Conservation (phyloP, 2,888 invertebrate genomes). For the Formica aserva region DNA sequence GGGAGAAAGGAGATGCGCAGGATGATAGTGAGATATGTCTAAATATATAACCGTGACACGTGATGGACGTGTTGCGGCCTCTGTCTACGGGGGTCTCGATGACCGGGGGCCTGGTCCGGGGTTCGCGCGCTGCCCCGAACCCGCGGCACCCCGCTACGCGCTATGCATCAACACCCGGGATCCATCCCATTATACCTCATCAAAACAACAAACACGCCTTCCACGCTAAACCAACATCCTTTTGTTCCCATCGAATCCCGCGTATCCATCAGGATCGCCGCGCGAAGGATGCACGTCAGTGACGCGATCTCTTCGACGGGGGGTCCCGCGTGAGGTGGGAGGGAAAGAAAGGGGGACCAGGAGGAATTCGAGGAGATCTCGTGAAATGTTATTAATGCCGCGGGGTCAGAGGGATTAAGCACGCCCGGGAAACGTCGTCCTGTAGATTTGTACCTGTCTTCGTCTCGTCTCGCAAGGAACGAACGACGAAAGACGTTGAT, state of each 20-base stretch:
- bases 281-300: conserved; percentile 66
- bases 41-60: conserved; percentile 84
- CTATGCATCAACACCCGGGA: conserved; percentile 85
- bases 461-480: conserved; percentile 38
- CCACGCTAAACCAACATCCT: conserved; percentile 84
- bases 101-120: conserved; percentile 66
- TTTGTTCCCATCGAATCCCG: conserved; percentile 80
- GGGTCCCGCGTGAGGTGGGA: conserved; percentile 26
- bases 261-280: conserved; percentile 84
- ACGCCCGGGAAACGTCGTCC: conserved; percentile 46
- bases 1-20: conserved; percentile 71
- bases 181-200: conserved; percentile 85
- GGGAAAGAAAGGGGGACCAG: neutral
- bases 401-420: conserved; percentile 55
- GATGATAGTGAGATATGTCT: conserved; percentile 82
- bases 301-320: conserved; percentile 66
- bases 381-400: conserved; percentile 67
- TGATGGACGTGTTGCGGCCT: conserved; percentile 84
- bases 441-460: conserved; percentile 55
- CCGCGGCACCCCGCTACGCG: conserved; percentile 83
- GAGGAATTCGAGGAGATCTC: conserved; percentile 61
- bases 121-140: conserved; percentile 73
- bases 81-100: conserved; percentile 81
- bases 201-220: conserved; percentile 85
- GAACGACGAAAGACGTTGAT: conserved; percentile 54